Evolutionary conservation across 37 sponge, comb jelly and placozoan genomes (phyloP), one percentile per base, ranked within the genome.

Genomic region (Spongia lamella): DNA sequence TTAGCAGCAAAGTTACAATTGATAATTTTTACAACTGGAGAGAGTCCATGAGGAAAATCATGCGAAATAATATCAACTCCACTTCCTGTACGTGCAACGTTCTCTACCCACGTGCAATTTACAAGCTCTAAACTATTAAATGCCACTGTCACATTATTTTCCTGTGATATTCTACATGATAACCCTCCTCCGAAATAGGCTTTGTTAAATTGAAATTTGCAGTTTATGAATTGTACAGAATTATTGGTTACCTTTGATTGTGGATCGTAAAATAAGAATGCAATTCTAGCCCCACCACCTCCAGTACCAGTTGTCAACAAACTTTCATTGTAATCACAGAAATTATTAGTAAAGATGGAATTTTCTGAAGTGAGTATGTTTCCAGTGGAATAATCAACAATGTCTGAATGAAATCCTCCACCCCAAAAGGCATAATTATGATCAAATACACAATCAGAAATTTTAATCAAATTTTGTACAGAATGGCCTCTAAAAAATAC

Each of bases 101-200:
- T 83, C 3, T 40, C 5, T 2, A 24, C 24, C 83, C 83, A 83
- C 0, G 22, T 30, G 26, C 76, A 66, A 66, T 13, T 68, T 29
- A 24, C 30, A 75, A 83, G 75, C 14, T 27, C 32, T 38, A 83
- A 7, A 3, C n/a, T 21, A 61, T 83, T 83, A 25, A 61, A 36
- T n/a, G 83, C 57, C 43, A 24, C 26, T 0, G 38, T 16, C 3
- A 32, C 36, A 56, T 54, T 56, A 14, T n/a, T 35, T 32, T 79
- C 66, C 38, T 56, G 53, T 47, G 83, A 22, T 20, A 61, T 62
- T 9, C 37, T 29, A 31, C 58, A 81, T 14, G 72, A 81, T 21
- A 77, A 24, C n/a, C 88, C 88, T 31, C 82, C 88, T 63, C 88
- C 88, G 25, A 33, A 81, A 36, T 71, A 63, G 14, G 88, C 88